Evolutionary conservation across 1,140 invertebrate species (phyloP).

Genomic region (Ladona fulva): DNA sequence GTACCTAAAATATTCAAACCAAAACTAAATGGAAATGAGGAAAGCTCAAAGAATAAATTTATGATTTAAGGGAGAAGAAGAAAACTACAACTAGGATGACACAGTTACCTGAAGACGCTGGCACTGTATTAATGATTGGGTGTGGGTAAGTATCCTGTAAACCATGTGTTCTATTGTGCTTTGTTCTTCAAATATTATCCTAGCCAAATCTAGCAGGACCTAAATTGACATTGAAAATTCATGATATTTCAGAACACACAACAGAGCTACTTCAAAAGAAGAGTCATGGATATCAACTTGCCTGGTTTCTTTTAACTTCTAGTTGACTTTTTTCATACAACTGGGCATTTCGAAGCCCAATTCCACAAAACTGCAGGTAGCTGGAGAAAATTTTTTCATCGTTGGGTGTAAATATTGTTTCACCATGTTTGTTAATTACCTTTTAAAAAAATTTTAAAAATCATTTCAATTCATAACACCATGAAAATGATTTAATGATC

Average conservation of each 20-base stretch:
- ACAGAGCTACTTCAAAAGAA: background rate
- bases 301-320: constrained; percentile 90
- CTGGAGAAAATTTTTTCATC: constrained; percentile 88
- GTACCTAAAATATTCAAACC: constrained; percentile 47
- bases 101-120: constrained; percentile 75
- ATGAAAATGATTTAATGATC: too few relatives aligned
- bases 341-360: constrained; percentile 87
- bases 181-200: constrained; percentile 96
- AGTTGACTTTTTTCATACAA: constrained; percentile 87
- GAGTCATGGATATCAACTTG: constrained; percentile 29
- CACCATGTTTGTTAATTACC: constrained; percentile 90
- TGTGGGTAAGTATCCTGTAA: constrained; percentile 87
- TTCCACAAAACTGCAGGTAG: constrained; percentile 93
- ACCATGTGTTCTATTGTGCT: constrained; percentile 93
- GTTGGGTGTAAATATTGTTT: constrained; percentile 63
- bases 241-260: background rate
- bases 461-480: background rate
- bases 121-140: constrained; percentile 87
- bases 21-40: background rate
- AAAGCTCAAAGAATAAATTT: background rate
- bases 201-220: constrained; percentile 84
- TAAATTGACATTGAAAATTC: constrained; percentile 29
- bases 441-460: constrained; percentile 41
- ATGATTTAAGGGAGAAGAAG: background rate
- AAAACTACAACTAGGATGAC: background rate